These are phyloP conservation scores for Urocolius indicus DNA, from an alignment of 2,113 vertebrate species.

Conservation along the genomic window DNA sequence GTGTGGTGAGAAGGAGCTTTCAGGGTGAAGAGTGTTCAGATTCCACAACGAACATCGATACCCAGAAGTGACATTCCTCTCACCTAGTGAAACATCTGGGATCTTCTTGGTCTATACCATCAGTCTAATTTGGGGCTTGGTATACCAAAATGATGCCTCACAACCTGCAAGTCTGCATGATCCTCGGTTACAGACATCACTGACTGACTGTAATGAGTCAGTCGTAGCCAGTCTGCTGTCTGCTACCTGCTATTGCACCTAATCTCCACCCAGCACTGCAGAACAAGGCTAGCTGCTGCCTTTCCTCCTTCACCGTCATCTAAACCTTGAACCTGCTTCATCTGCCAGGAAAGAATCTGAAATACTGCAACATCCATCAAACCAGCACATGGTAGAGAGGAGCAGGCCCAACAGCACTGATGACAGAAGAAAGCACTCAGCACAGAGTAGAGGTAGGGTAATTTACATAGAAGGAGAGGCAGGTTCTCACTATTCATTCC, in stretches of 20 bases:
- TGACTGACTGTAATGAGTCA: background rate
- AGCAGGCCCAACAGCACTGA: fast-evolving
- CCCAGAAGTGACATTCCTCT: background rate
- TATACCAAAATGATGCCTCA: background rate
- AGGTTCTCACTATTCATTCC: background rate
- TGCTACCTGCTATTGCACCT: background rate
- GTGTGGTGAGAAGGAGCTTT: background rate
- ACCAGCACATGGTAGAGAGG: background rate
- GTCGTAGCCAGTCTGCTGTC: background rate
- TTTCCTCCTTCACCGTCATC: background rate
- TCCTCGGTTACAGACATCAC: background rate
- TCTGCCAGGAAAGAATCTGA: background rate
- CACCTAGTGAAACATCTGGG: background rate
- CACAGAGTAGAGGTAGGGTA: background rate
- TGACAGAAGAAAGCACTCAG: background rate
- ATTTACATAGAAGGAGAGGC: background rate
- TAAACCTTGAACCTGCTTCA: background rate
- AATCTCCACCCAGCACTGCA: background rate
- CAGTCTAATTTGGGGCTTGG: background rate
- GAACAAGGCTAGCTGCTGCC: background rate
- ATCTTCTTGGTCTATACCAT: background rate
- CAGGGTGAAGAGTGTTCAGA: background rate
- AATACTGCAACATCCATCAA: background rate
- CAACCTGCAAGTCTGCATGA: background rate
- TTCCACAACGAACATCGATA: background rate